Conservation (phyloP, 2,113 vertebrate species). For the Podarcis muralis region DNA sequence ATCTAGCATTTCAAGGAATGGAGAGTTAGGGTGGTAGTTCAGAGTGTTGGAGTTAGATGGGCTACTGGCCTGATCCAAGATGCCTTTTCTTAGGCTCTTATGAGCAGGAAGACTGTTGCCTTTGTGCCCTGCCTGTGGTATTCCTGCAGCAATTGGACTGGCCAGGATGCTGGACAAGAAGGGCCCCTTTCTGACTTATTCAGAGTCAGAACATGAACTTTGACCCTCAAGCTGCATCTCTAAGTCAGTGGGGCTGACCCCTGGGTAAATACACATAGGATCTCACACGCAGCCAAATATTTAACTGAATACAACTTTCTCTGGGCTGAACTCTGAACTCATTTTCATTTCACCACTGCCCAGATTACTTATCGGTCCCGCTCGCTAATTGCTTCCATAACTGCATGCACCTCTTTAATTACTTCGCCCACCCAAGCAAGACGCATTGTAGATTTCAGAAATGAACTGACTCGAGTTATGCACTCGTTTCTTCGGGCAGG, state of each 20-base stretch:
- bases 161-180: no score
- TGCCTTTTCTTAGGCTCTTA: no score
- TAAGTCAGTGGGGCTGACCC: no score
- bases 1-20: no score
- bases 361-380: background rate
- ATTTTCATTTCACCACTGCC: background rate
- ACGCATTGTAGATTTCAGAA: conserved; percentile 30
- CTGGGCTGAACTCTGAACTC: background rate
- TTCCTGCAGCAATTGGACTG: background rate
- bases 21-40: no score
- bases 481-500: conserved; percentile 23
- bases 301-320: background rate
- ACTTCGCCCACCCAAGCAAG: conserved; percentile 25
- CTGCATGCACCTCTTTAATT: conserved; percentile 44
- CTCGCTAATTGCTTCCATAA: conserved; percentile 13
- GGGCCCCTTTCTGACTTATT: no score
- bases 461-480: conserved; percentile 31
- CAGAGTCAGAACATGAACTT: no score
- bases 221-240: no score
- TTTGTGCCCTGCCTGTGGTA: no score
- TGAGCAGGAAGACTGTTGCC: no score
- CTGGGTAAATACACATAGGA: background rate
- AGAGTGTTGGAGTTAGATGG: no score
- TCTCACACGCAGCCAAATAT: background rate
- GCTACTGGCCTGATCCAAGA: no score